phyloP scores from a whole-genome alignment of 2,797 vertebrate genomes.

The Peromyscus eremicus region DNA sequence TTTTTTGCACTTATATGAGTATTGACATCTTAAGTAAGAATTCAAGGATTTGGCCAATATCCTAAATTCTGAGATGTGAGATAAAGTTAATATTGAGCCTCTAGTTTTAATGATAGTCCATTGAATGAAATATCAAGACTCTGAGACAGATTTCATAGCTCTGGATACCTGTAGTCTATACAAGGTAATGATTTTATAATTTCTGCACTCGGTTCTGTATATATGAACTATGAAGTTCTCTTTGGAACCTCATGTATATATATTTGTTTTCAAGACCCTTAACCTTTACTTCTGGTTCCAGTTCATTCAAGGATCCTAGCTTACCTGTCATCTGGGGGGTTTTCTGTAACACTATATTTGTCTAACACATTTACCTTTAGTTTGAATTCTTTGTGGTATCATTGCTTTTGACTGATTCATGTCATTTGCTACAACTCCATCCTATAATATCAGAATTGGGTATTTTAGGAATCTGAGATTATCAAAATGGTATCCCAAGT shows the following conservation, averaged over 20 bases:
- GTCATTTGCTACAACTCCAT: conserved; percentile 36
- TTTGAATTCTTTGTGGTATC: conserved; percentile 11
- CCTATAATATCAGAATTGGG: background rate
- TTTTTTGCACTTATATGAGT: background rate
- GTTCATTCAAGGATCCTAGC: background rate
- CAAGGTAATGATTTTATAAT: background rate
- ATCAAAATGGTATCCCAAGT: background rate
- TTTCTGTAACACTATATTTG: conserved; percentile 11
- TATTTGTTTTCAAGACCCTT: conserved; percentile 30
- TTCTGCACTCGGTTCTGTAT: background rate
- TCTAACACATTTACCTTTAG: conserved; percentile 25
- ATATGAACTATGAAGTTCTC: conserved; percentile 12
- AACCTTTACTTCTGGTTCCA: conserved; percentile 36
- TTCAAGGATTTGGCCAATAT: background rate
- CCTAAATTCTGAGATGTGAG: background rate
- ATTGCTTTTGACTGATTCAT: background rate
- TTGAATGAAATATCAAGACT: conserved; percentile 25
- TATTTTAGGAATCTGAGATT: conserved; percentile 60
- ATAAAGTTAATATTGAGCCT: conserved; percentile 36
- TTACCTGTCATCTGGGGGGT: conserved; percentile 5
- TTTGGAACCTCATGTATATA: background rate
- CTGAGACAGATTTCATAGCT: background rate
- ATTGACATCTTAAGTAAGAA: conserved; percentile 33
- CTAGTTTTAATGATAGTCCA: conserved; percentile 21
- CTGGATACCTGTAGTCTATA: background rate